A percentile compares a stretch with the other conserved stretches of the same genome.
Conservation (phyloP, 2,888 invertebrate species). For the Chelonus formosanus region DNA sequence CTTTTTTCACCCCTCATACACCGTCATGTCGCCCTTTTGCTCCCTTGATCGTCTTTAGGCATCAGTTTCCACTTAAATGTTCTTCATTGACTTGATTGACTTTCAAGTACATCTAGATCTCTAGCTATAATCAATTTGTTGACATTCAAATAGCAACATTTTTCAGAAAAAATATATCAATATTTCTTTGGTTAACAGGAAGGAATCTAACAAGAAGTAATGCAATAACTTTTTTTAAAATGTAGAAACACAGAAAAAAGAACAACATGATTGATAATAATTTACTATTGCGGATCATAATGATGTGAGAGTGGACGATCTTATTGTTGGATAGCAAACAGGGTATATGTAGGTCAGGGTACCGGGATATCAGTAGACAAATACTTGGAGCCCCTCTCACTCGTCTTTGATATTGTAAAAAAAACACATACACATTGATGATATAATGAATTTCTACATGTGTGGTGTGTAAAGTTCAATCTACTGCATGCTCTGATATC, state of each 20-base stretch:
- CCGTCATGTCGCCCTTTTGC: constrained; percentile 13
- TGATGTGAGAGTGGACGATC: constrained; percentile 42
- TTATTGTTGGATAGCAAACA: constrained; percentile 37
- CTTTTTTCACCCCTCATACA: constrained; percentile 20
- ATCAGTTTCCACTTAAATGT: constrained; percentile 44
- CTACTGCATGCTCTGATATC: constrained; percentile 20
- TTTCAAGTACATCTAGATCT: no score
- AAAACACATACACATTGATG: neutral
- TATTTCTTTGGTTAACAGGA: no score
- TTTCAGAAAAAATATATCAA: no score
- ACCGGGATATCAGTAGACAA: constrained; percentile 42
- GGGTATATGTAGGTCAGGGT: constrained; percentile 58
- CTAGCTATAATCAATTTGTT: no score
- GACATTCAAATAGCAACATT: no score
- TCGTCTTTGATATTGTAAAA: constrained; percentile 7
- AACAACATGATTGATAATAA: neutral
- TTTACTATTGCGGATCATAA: constrained; percentile 40
- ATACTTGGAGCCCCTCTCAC: constrained; percentile 34
- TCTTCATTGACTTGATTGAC: constrained; percentile 34
- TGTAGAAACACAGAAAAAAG: neutral
- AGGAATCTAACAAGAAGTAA: no score
- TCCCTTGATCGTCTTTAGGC: constrained; percentile 2
- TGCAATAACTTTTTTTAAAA: neutral
- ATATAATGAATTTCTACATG: constrained; percentile 4
- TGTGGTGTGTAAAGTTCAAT: constrained; percentile 14